Base-by-base conservation (phyloP, 2,888 invertebrate genomes). In the Cheiracanthium punctorium region DNA sequence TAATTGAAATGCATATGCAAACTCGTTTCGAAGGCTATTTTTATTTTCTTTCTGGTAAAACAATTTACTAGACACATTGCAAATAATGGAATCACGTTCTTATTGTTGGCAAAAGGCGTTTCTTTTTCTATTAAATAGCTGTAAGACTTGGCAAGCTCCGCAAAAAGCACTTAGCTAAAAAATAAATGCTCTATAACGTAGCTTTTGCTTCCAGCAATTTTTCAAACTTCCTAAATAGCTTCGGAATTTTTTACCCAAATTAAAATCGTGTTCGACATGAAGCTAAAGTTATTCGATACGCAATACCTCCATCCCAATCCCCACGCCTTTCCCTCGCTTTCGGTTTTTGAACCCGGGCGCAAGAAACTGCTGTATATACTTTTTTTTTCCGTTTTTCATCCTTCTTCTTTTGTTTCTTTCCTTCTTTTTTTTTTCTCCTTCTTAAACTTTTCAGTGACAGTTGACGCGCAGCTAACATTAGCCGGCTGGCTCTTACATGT, bases 211-310 rank as follows among this genome's bases (percentile, higher is more conserved):
- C 20, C 41, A 32, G 43, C 67, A 43, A 72, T 84, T 72, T 76
- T 74, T 73, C 79, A 79, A 67, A 29, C 74, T 73, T 77, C 77
- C 72, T 24, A 28, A 77, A 82, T 37, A 52, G 32, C 79, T 28
- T 28, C 43, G 70, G 69, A 58, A 41, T 64, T 79, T 84, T 79
- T 73, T 52, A 84, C 43, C 70, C 82, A 71, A 84, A 84, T 84
- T 84, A 84, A 84, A 84, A 74, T 79, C 79, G 43, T 84, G 84
- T 84, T 74, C 79, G 79, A 84, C 84, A 84, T 67, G 84, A 69
- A 67, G 33, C 37, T 74, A 67, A 71, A 48, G 79, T 58, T 37
- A 84, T 70, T 69, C 67, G 84, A 84, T 84, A 73, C 58, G 69
- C 73, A 17, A n/a, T 7, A 14, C 20, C 10, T 65, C 76, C 37